phyloP scores from a whole-genome alignment of 2,797 vertebrate genomes.

The Sebastes hubbsi region DNA sequence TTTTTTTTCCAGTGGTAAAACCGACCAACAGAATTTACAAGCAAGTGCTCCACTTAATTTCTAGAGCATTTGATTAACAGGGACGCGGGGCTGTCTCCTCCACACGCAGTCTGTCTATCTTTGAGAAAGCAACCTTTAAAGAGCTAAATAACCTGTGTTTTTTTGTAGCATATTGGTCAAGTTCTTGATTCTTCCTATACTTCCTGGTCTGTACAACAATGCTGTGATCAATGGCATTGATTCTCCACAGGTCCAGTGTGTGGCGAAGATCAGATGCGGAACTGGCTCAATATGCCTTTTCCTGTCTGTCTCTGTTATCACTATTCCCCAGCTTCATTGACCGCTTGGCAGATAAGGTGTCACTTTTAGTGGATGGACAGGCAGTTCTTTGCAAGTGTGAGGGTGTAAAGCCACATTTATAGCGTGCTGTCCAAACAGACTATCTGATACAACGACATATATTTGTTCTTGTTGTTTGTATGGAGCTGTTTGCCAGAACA shows the following conservation, averaged over 20 bases:
- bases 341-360: conserved; percentile 22
- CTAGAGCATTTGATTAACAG: neutral
- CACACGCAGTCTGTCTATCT: neutral
- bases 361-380: conserved; percentile 11
- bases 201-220: conserved; percentile 26
- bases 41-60: neutral
- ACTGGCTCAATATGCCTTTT: conserved; percentile 26
- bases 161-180: neutral
- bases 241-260: conserved; percentile 27
- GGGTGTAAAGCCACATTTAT: conserved; percentile 29
- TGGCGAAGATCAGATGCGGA: conserved; percentile 33
- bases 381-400: conserved; percentile 2
- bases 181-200: conserved; percentile 16
- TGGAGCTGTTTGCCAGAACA: conserved; percentile 29
- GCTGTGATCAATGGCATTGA: conserved; percentile 57
- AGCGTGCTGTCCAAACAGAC: conserved; percentile 27
- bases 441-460: conserved; percentile 12
- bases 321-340: conserved; percentile 25
- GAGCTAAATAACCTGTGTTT: neutral
- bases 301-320: conserved; percentile 31
- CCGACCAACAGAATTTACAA: neutral
- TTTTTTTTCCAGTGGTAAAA: neutral
- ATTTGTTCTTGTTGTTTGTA: conserved; percentile 34
- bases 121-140: conserved; percentile 3
- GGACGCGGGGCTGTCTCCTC: neutral